Conservation (phyloP, 1,140 invertebrate genomes). For the Drosophila orena region DNA sequence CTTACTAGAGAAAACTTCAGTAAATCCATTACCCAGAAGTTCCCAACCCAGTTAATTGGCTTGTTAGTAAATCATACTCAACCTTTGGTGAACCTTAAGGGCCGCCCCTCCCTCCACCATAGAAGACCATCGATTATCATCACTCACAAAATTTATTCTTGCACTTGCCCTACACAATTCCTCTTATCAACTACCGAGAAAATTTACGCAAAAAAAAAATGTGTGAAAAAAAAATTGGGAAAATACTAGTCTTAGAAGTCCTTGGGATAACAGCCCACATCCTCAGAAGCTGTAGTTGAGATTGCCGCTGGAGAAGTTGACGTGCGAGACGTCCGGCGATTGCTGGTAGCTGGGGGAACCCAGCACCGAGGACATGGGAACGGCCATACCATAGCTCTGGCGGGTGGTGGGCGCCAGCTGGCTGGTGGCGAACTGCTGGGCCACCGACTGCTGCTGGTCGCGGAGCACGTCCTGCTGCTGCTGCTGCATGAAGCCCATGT, state of each 20-base stretch:
- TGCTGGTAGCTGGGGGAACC: conserved; percentile 44
- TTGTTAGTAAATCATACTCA: too few relatives aligned
- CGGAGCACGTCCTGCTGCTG: conserved; percentile 66
- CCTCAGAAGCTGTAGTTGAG: conserved; percentile 70
- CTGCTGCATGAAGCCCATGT: conserved; percentile 68
- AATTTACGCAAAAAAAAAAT: conserved; percentile 20
- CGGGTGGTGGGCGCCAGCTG: conserved; percentile 53
- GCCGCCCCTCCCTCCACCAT: too few relatives aligned
- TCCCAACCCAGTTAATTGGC: too few relatives aligned
- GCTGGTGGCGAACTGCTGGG: conserved; percentile 62
- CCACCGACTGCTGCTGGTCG: conserved; percentile 66
- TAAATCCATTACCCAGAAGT: too few relatives aligned
- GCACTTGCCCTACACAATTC: conserved; percentile 4
- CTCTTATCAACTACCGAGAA: background rate
- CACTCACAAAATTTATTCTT: conserved; percentile 7
- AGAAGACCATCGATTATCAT: background rate
- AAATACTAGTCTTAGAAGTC: background rate
- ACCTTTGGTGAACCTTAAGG: too few relatives aligned
- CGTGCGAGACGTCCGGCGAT: conserved; percentile 72
- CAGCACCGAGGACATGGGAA: conserved; percentile 52
- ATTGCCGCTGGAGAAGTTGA: conserved; percentile 73
- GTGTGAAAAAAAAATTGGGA: background rate
- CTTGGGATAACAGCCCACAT: background rate
- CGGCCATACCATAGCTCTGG: conserved; percentile 52
- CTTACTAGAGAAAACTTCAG: too few relatives aligned